Conservation (phyloP, 2,797 vertebrate species). For the Loris lydekkerianus region DNA sequence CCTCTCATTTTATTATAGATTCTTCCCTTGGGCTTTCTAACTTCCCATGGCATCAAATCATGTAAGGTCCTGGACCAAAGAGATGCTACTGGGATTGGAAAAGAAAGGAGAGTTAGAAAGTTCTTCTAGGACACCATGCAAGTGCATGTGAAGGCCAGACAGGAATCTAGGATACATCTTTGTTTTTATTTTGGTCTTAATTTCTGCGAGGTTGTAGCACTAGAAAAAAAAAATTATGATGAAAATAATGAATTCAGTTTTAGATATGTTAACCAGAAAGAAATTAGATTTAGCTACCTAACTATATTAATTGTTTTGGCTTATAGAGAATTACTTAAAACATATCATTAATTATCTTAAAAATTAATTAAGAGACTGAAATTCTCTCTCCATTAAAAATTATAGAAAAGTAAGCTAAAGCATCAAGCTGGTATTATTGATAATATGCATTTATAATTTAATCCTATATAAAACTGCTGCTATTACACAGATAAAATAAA, state of each 20-base stretch:
- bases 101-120: background rate
- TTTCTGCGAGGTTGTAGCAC: background rate
- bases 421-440: background rate
- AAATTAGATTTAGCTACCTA: background rate
- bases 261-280: background rate
- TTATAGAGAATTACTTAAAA: background rate
- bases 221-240: background rate
- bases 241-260: slow-evolving; percentile 5
- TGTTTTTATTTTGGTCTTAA: background rate
- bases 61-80: background rate
- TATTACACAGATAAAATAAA: background rate
- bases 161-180: background rate
- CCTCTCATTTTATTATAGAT: background rate
- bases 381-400: slow-evolving; percentile 9
- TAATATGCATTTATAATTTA: slow-evolving; percentile 14
- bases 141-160: background rate
- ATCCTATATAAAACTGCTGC: background rate
- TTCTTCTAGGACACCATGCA: background rate
- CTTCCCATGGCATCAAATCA: background rate
- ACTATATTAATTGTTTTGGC: background rate
- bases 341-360: background rate
- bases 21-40: background rate
- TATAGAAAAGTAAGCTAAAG: background rate
- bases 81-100: background rate
- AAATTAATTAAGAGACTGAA: slow-evolving; percentile 18